These are phyloP conservation scores for Saiga tatarica DNA, from an alignment of 2,113 vertebrate genomes.

Conservation along the genomic window DNA sequence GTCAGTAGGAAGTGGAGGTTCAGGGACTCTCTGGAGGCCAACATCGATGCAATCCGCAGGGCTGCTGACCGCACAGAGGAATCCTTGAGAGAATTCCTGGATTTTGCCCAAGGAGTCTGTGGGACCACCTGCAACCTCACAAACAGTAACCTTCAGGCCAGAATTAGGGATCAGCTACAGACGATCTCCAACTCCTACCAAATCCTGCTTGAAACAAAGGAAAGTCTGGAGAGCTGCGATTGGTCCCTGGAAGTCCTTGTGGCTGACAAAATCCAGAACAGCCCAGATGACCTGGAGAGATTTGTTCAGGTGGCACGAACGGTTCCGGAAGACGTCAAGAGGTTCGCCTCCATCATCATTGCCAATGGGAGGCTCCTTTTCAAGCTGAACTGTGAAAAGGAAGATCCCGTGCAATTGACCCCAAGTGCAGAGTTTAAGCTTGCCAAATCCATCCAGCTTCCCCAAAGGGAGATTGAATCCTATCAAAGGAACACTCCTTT, in stretches of 20 bases:
- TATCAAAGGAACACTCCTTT: slow-evolving; percentile 24
- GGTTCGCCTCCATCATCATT: slow-evolving; percentile 92
- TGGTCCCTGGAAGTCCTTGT: slow-evolving; percentile 88
- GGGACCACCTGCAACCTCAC: slow-evolving; percentile 82
- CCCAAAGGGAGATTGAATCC: slow-evolving; percentile 51
- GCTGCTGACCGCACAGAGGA: slow-evolving; percentile 83
- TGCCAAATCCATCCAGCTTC: slow-evolving; percentile 1
- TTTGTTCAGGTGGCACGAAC: slow-evolving; percentile 93
- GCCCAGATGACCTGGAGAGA: slow-evolving; percentile 91
- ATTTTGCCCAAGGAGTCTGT: slow-evolving; percentile 85
- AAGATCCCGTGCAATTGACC: slow-evolving; percentile 61
- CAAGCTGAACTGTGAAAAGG: slow-evolving; percentile 75
- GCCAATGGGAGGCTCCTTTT: slow-evolving; percentile 95
- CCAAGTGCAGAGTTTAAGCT: slow-evolving; percentile 47
- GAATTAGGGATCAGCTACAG: slow-evolving; percentile 89
- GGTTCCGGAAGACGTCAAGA: slow-evolving; percentile 92
- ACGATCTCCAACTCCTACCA: slow-evolving; percentile 87
- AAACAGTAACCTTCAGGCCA: slow-evolving; percentile 86
- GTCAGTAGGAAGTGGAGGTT: slow-evolving; percentile 93
- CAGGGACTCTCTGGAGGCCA: slow-evolving; percentile 86
- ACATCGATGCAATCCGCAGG: slow-evolving; percentile 85
- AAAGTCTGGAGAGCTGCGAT: slow-evolving; percentile 79
- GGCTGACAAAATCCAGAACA: slow-evolving; percentile 81
- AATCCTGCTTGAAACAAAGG: slow-evolving; percentile 87
- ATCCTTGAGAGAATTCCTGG: slow-evolving; percentile 86